These are phyloP conservation scores for Bembecia ichneumoniformis DNA, from an alignment of 2,888 invertebrate genomes.

Conservation along the genomic window DNA sequence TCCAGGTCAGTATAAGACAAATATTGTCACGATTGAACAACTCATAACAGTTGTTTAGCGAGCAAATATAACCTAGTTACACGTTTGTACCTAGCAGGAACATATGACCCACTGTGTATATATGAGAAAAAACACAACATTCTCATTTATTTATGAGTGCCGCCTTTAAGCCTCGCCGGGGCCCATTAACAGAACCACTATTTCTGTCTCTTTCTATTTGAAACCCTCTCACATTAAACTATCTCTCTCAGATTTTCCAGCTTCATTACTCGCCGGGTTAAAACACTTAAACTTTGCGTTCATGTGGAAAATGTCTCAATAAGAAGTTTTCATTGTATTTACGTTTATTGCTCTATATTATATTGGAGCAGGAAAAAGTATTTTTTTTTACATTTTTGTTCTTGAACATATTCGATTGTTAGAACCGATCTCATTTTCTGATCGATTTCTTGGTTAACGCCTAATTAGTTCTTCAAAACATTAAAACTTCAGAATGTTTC, in stretches of 20 bases:
- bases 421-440: no score
- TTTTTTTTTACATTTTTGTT: no score
- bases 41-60: background rate
- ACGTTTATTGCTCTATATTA: constrained; percentile 7
- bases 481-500: no score
- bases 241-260: constrained; percentile 39
- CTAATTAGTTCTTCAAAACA: no score
- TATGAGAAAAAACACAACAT: constrained; percentile 28
- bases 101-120: background rate
- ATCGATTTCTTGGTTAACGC: no score
- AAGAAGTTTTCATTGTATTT: background rate
- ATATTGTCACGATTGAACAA: background rate
- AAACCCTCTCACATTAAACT: constrained; percentile 27
- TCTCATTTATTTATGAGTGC: constrained; percentile 56
- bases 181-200: constrained; percentile 50
- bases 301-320: constrained; percentile 19
- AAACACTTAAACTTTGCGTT: constrained; percentile 44
- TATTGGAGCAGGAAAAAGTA: background rate
- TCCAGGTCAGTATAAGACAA: background rate
- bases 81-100: background rate
- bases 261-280: constrained; percentile 34
- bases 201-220: constrained; percentile 33
- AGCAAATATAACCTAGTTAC: background rate
- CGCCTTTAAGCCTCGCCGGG: constrained; percentile 42
- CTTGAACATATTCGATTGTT: no score